A percentile compares a stretch with the other conserved stretches of the same genome.
Evolutionary conservation across 2,888 invertebrate genomes (phyloP).

Genomic region (Conomelus anceps): DNA sequence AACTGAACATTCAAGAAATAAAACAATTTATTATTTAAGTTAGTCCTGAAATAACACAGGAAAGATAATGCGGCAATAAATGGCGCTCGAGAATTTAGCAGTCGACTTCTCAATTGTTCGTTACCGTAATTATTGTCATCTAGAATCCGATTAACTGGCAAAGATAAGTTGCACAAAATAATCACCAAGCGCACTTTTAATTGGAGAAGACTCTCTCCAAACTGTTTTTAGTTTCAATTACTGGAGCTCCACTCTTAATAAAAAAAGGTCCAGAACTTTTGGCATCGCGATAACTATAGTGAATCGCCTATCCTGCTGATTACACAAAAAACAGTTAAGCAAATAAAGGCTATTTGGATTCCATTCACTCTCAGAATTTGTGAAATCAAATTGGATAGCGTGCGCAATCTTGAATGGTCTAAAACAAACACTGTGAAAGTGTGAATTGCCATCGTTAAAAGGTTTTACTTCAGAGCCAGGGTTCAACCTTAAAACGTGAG

Average conservation of each 20-base stretch:
- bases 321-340: not conserved
- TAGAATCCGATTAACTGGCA: not conserved
- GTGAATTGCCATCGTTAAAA: not conserved
- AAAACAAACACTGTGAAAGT: not conserved
- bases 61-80: not conserved
- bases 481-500: not conserved
- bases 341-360: not conserved
- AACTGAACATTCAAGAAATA: not conserved
- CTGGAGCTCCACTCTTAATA: too few species aligned
- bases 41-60: not conserved
- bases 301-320: not conserved
- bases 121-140: too few species aligned
- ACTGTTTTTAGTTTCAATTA: not conserved
- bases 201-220: not conserved
- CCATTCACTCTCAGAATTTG: not conserved
- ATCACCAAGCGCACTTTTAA: too few species aligned
- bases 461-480: too few species aligned
- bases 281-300: not conserved
- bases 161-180: not conserved
- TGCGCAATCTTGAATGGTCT: not conserved
- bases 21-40: too few species aligned
- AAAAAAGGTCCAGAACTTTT: too few species aligned
- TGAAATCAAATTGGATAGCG: not conserved
- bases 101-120: not conserved
- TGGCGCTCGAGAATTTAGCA: not conserved